Evolutionary conservation across 2,888 invertebrate genomes (phyloP).

Genomic region (Parnassius apollo): DNA sequence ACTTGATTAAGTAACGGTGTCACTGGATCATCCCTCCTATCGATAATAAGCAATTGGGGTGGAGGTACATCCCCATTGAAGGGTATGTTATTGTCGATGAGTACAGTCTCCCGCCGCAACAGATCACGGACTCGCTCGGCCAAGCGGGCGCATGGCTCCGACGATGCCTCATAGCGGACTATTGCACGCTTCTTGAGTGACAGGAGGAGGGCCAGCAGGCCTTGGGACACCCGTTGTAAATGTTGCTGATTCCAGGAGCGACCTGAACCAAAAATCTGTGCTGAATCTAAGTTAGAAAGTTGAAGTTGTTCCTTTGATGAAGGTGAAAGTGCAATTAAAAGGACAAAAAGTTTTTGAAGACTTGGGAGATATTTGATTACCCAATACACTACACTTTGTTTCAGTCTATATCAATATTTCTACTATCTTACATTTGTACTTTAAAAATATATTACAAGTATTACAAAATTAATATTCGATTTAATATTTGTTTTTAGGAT

Average conservation of each 20-base stretch:
- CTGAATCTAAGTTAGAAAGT: too few species aligned
- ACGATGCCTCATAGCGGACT: conserved; percentile 93
- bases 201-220: conserved; percentile 91
- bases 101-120: conserved; percentile 91
- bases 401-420: too few species aligned
- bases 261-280: conserved; percentile 52
- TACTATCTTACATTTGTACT: too few species aligned
- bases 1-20: conserved; percentile 96
- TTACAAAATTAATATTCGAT: too few species aligned
- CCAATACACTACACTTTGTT: too few species aligned
- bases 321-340: too few species aligned
- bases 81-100: conserved; percentile 91
- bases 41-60: conserved; percentile 93
- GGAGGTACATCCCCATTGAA: conserved; percentile 89
- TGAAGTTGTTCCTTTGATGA: too few species aligned
- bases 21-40: conserved; percentile 96
- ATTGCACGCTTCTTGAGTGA: conserved; percentile 95
- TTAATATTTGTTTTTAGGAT: too few species aligned
- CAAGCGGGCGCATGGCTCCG: conserved; percentile 90
- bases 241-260: conserved; percentile 89
- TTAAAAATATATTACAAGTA: too few species aligned
- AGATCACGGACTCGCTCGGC: conserved; percentile 93
- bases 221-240: conserved; percentile 90
- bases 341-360: too few species aligned
- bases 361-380: too few species aligned